Evolutionary conservation across 1,140 invertebrate genomes (phyloP).

Genomic region (Drosophila yakuba): DNA sequence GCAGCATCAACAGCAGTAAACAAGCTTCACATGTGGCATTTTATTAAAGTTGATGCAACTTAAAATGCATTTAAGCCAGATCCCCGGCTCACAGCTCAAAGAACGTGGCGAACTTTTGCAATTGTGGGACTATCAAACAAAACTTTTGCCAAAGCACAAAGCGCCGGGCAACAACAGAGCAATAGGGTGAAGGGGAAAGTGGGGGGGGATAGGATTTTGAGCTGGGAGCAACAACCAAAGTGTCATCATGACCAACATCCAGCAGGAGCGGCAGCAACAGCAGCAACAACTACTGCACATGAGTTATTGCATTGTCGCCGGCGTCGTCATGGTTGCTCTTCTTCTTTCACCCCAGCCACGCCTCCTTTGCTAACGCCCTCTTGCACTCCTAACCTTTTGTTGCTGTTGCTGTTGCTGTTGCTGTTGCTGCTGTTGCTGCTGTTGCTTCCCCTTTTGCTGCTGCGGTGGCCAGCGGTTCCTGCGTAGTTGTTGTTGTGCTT

Average conservation of each 20-base stretch:
- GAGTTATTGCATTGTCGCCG: conserved; percentile 75
- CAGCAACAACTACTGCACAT: conserved; percentile 57
- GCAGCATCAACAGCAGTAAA: conserved; percentile 31
- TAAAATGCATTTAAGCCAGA: conserved; percentile 71
- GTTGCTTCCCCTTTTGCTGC: conserved; percentile 1
- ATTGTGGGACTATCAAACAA: conserved; percentile 67
- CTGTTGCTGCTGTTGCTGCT: conserved; percentile 3
- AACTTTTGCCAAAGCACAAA: conserved; percentile 67
- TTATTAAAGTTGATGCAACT: conserved; percentile 72
- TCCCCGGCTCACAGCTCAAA: conserved; percentile 55
- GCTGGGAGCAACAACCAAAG: conserved; percentile 58
- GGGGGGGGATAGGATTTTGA: conserved; percentile 6
- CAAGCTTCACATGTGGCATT: conserved; percentile 59
- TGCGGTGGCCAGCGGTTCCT: conserved; percentile 42
- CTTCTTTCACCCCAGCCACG: conserved; percentile 8
- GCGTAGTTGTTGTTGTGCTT: conserved; percentile 37
- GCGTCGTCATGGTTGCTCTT: conserved; percentile 51
- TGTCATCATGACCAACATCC: conserved; percentile 69
- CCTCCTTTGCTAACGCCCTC: conserved; percentile 11
- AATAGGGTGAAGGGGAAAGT: neutral
- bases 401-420: conserved; percentile 8
- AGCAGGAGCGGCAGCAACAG: conserved; percentile 23
- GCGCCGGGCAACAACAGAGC: conserved; percentile 8
- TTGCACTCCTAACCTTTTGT: conserved; percentile 23
- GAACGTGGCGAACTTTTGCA: conserved; percentile 62